Percentiles rank a stretch among this genome's conserved stretches.
These are phyloP conservation scores for Oryzias woworae DNA, from an alignment of 2,113 vertebrate species.

Conservation along the genomic window DNA sequence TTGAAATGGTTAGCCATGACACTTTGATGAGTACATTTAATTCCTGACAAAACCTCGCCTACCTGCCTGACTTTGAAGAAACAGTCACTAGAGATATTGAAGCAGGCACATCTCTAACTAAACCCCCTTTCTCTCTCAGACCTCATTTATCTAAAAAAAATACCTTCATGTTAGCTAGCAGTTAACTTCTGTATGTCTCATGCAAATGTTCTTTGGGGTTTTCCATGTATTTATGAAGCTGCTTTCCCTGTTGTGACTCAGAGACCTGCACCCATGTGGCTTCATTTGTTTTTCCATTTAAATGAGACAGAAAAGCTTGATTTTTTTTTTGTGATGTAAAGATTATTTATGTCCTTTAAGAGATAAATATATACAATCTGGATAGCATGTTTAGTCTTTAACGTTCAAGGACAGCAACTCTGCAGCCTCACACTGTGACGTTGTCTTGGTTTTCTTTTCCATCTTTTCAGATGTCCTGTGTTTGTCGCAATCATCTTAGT, in stretches of 20 bases:
- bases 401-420: background rate
- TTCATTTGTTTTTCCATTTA: slow-evolving; percentile 43
- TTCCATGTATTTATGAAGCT: slow-evolving; percentile 23
- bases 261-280: slow-evolving; percentile 27
- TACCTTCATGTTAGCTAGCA: slow-evolving; percentile 6
- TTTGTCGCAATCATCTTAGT: background rate
- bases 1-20: background rate
- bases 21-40: slow-evolving; percentile 6
- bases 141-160: slow-evolving; percentile 13
- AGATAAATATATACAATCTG: too few relatives aligned
- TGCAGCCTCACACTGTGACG: slow-evolving; percentile 20
- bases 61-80: background rate
- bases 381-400: too few relatives aligned
- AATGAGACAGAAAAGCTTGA: slow-evolving; percentile 52
- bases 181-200: slow-evolving; percentile 8
- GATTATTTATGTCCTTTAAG: too few relatives aligned
- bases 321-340: background rate
- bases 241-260: slow-evolving; percentile 14
- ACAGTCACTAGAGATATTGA: background rate
- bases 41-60: background rate
- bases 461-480: background rate
- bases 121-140: background rate
- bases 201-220: slow-evolving; percentile 24
- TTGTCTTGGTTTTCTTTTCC: background rate
- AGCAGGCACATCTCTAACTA: slow-evolving; percentile 4